Percentiles rank a stretch among this genome's conserved stretches.
These are phyloP conservation scores for Oreamnos americanus DNA, from an alignment of 2,113 vertebrate genomes.

Conservation along the genomic window DNA sequence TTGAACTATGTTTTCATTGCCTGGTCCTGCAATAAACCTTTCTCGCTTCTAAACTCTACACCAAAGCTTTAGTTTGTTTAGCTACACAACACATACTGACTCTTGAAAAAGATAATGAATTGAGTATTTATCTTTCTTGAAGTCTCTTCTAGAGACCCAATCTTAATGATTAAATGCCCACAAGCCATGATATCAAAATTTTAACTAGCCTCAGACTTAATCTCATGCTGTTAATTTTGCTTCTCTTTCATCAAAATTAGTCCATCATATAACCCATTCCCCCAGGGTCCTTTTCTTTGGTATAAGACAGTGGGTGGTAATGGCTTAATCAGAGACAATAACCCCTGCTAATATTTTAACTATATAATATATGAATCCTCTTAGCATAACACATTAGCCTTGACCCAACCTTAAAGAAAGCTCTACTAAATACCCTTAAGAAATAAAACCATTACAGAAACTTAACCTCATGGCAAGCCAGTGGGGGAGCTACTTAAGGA, in stretches of 20 bases:
- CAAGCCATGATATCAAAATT: not conserved
- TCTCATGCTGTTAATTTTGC: not conserved
- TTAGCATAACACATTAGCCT: slow-evolving; percentile 67
- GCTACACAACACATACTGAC: not conserved
- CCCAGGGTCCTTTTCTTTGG: slow-evolving; percentile 18
- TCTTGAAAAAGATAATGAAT: not conserved
- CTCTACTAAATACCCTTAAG: slow-evolving; percentile 40
- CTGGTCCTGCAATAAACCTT: not conserved
- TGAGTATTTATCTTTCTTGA: not conserved
- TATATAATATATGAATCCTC: slow-evolving; percentile 69
- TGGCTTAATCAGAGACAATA: slow-evolving; percentile 71
- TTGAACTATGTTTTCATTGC: not conserved
- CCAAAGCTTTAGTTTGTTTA: not conserved
- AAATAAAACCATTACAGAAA: slow-evolving; percentile 60
- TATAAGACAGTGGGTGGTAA: slow-evolving; percentile 49
- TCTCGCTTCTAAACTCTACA: not conserved
- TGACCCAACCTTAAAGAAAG: slow-evolving; percentile 55
- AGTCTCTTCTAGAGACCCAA: not conserved
- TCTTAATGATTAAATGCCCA: not conserved
- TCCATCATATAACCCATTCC: not conserved
- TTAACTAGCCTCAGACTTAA: not conserved
- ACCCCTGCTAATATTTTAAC: slow-evolving; percentile 74
- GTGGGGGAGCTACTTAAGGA: slow-evolving; percentile 44
- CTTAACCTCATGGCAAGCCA: slow-evolving; percentile 56
- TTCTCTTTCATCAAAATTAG: slow-evolving; percentile 8